Evolutionary conservation across 1,140 invertebrate genomes (phyloP).

Genomic region (Nilaparvata lugens): DNA sequence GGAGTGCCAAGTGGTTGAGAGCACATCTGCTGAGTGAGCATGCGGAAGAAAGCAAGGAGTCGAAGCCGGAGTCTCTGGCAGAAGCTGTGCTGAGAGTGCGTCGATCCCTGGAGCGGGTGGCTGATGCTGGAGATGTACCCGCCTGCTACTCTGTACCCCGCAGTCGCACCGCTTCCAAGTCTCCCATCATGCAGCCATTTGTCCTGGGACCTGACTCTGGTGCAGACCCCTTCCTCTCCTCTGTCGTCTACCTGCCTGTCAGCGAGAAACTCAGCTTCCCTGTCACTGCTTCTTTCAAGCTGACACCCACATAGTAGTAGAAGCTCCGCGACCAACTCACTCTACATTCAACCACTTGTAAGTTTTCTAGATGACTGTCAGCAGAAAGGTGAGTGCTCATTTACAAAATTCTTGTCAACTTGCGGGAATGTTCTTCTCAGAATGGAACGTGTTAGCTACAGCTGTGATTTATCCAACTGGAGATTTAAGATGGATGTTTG

Average conservation of each 20-base stretch:
- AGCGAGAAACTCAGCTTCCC: slow-evolving; percentile 67
- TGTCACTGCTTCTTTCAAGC: slow-evolving; percentile 79
- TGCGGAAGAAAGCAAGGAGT: slow-evolving; percentile 54
- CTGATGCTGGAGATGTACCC: slow-evolving; percentile 22
- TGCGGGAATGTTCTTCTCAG: no score
- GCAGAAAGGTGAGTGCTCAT: no score
- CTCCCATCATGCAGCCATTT: slow-evolving; percentile 75
- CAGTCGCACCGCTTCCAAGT: slow-evolving; percentile 25
- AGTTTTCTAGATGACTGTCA: no score
- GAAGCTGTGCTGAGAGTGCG: slow-evolving; percentile 14
- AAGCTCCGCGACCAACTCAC: no score
- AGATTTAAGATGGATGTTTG: no score
- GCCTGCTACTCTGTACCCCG: slow-evolving; percentile 29
- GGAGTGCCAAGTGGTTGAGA: slow-evolving; percentile 82
- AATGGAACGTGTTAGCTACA: no score
- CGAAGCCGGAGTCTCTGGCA: slow-evolving; percentile 3
- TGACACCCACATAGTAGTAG: slow-evolving; percentile 65
- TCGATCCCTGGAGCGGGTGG: slow-evolving; percentile 25
- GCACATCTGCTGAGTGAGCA: slow-evolving; percentile 83
- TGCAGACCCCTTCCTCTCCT: slow-evolving; percentile 59
- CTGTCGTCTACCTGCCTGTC: slow-evolving; percentile 85
- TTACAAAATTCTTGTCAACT: no score
- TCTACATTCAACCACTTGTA: no score
- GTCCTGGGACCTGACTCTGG: slow-evolving; percentile 54
- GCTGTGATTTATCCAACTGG: no score